A percentile compares a stretch with the other conserved stretches of the same genome.
Conservation (phyloP, 2,113 vertebrate species). For the Chaenocephalus aceratus region DNA sequence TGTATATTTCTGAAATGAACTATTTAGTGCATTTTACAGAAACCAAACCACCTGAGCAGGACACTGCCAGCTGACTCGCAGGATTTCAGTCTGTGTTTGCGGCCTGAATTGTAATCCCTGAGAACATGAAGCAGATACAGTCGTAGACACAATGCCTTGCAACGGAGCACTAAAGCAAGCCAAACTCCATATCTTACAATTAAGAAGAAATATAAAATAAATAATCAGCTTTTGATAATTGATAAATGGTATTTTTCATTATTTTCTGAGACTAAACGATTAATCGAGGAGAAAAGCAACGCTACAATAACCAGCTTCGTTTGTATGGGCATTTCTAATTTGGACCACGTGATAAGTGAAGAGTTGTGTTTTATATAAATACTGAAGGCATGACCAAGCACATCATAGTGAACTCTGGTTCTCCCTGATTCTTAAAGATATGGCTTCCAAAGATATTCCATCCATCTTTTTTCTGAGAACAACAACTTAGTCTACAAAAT, state of each 20-base stretch:
- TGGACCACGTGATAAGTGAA: not conserved
- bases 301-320: no score
- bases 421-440: slow-evolving; percentile 15
- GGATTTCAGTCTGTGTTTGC: not conserved
- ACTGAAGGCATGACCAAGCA: not conserved
- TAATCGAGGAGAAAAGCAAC: no score
- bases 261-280: no score
- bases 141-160: slow-evolving; percentile 6
- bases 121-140: slow-evolving; percentile 38
- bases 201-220: no score
- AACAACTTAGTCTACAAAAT: not conserved
- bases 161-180: slow-evolving; percentile 14
- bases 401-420: not conserved
- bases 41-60: not conserved
- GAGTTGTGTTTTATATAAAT: slow-evolving; percentile 5
- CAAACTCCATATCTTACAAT: not conserved
- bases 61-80: not conserved
- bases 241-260: no score
- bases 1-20: not conserved
- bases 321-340: not conserved
- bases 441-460: slow-evolving; percentile 12
- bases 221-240: no score
- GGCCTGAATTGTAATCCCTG: slow-evolving; percentile 51
- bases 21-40: not conserved
- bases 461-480: not conserved